A percentile compares a stretch with the other conserved stretches of the same genome.
phyloP scores from a whole-genome alignment of 2,797 vertebrate species.

The Vipera latastei region DNA sequence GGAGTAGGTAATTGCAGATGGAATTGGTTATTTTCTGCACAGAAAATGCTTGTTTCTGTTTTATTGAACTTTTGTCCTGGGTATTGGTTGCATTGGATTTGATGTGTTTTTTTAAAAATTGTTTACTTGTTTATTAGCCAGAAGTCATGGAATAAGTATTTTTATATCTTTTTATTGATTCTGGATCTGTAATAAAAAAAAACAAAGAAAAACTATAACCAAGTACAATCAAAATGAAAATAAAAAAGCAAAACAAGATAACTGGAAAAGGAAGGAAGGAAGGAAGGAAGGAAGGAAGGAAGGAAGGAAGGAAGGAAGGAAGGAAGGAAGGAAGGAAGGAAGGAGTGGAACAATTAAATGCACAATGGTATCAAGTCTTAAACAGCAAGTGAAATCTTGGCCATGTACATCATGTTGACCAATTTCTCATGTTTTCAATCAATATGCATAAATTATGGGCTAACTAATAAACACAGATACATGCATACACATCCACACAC shows the following conservation, averaged over 20 bases:
- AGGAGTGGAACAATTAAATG: neutral
- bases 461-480: neutral
- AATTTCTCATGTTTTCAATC: neutral
- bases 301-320: too few species aligned
- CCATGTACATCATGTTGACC: neutral
- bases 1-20: neutral
- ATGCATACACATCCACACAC: neutral
- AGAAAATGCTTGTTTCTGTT: neutral
- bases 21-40: neutral
- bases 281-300: neutral
- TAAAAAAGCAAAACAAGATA: neutral
- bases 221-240: neutral
- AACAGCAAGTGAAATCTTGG: neutral
- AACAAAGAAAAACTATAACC: neutral
- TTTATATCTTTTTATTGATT: neutral
- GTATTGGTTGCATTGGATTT: neutral
- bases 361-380: neutral
- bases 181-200: neutral
- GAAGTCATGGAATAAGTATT: slow-evolving; percentile 33
- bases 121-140: neutral
- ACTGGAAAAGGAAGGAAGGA: neutral
- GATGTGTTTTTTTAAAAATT: neutral
- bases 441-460: neutral
- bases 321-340: too few species aligned
- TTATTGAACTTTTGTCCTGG: neutral